Percentiles rank a stretch among this genome's conserved stretches.
phyloP scores from a whole-genome alignment of 2,888 invertebrate species.

The Caenorhabditis afra region DNA sequence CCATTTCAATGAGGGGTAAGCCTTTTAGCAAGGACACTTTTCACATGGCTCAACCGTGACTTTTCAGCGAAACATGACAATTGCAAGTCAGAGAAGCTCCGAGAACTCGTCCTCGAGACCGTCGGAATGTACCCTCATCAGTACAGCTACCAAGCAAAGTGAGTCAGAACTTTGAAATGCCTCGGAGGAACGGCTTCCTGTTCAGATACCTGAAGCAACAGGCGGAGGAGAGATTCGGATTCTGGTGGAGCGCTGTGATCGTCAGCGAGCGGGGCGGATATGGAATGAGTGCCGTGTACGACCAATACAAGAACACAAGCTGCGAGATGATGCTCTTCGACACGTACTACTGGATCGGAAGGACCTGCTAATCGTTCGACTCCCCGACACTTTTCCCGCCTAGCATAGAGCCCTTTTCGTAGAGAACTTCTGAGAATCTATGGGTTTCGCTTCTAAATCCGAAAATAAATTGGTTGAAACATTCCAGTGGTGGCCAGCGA shows the following conservation, averaged over 20 bases:
- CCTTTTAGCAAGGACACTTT: slow-evolving; percentile 3
- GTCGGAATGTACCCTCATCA: slow-evolving; percentile 80
- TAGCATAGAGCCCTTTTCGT: slow-evolving; percentile 13
- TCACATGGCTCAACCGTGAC: background rate
- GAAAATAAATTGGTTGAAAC: slow-evolving; percentile 21
- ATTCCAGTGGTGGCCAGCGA: slow-evolving; percentile 17
- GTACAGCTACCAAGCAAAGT: slow-evolving; percentile 80
- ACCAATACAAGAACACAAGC: slow-evolving; percentile 79
- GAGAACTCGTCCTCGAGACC: slow-evolving; percentile 78
- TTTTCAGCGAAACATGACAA: slow-evolving; percentile 75
- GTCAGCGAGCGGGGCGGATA: slow-evolving; percentile 79
- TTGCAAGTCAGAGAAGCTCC: slow-evolving; percentile 78
- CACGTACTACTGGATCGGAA: slow-evolving; percentile 79
- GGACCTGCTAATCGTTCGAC: slow-evolving; percentile 71
- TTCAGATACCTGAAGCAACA: slow-evolving; percentile 79
- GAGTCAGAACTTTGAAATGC: slow-evolving; percentile 18
- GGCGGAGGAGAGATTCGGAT: slow-evolving; percentile 79
- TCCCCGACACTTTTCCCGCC: background rate
- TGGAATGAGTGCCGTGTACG: slow-evolving; percentile 80
- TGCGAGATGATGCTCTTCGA: slow-evolving; percentile 80
- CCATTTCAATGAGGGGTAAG: slow-evolving; percentile 46
- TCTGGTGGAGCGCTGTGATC: slow-evolving; percentile 80
- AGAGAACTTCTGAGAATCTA: slow-evolving; percentile 8
- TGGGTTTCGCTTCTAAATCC: slow-evolving; percentile 11
- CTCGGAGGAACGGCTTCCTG: background rate